Base-by-base conservation (phyloP, 2,888 invertebrate genomes). In the Clistopyga incitator region DNA sequence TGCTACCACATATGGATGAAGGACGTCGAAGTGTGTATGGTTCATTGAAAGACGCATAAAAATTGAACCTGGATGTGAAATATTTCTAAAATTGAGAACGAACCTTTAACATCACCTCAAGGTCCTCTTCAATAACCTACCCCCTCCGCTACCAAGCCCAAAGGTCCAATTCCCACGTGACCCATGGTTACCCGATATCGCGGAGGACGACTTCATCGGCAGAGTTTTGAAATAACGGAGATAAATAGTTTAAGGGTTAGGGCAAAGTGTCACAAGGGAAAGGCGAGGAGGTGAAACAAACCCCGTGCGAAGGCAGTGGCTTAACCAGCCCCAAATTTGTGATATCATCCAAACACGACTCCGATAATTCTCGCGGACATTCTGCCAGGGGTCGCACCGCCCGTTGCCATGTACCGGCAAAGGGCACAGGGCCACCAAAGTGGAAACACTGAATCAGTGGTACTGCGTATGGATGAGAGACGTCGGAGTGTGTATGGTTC, bases 311-410 rank as follows among this genome's bases (percentile, higher is more conserved):
- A 42, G 42, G 64, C 34, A 34, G n/a, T 61, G 25, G 61, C 59
- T 50, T 6, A 67, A 45, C 77, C 45, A 59, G 72, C 72, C 67
- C 74, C 42, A 68, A 78, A 74, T 82, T 68, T 74, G 68, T 59
- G 45, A 50, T 61, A 74, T 75, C 75, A 59, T 82, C 59, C 64
- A 82, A 61, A 59, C 18, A 61, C 78, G 78, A 78, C 74, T 86
- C 82, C 85, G 88, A 88, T 88, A 87, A 88, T 88, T 83, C 85
- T 87, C 83, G 86, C 83, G 84, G 84, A 89, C 85, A 82, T 45
- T 38, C 50, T 59, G 29, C 15, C 25, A 29, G 71, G 56, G 67
- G 81, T 81, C 81, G 86, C 87, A 87, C 87, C 87, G n/a, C n/a
- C 84, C 81, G 71, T 68, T 56, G n/a, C 84, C 29, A 34, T 38